Conservation (phyloP, 2,797 vertebrate species). For the Premnoplex brunnescens region DNA sequence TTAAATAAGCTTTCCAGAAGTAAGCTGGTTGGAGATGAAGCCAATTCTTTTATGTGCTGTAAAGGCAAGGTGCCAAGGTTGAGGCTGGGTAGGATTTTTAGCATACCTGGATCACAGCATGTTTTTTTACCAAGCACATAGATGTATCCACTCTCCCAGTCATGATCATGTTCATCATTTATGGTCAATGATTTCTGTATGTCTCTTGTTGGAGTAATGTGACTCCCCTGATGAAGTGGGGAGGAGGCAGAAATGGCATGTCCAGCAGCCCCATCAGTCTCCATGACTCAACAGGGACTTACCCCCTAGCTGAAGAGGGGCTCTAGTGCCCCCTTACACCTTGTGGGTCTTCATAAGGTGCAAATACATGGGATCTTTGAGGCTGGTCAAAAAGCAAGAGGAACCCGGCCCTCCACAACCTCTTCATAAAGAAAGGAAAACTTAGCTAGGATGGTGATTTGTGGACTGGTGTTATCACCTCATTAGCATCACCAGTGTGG, state of each 20-base stretch:
- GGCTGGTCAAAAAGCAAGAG: not conserved
- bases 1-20: slow-evolving; percentile 25
- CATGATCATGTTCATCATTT: not conserved
- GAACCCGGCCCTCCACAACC: not conserved
- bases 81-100: not conserved
- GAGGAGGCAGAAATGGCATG: not conserved
- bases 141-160: not conserved
- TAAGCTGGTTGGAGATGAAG: not conserved
- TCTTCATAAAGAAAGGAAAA: not conserved
- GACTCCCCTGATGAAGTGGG: not conserved
- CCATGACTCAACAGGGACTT: not conserved
- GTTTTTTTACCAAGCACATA: not conserved
- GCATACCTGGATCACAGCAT: not conserved
- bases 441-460: not conserved
- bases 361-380: not conserved
- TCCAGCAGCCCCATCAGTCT: not conserved
- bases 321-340: not conserved
- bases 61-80: not conserved
- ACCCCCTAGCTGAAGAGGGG: not conserved
- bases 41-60: not conserved
- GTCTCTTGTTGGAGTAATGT: not conserved
- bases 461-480: not conserved
- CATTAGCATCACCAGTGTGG: not conserved
- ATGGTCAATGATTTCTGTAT: not conserved
- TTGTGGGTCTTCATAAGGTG: not conserved